Conservation (phyloP, 2,888 invertebrate genomes). For the Ditula angustiorana region DNA sequence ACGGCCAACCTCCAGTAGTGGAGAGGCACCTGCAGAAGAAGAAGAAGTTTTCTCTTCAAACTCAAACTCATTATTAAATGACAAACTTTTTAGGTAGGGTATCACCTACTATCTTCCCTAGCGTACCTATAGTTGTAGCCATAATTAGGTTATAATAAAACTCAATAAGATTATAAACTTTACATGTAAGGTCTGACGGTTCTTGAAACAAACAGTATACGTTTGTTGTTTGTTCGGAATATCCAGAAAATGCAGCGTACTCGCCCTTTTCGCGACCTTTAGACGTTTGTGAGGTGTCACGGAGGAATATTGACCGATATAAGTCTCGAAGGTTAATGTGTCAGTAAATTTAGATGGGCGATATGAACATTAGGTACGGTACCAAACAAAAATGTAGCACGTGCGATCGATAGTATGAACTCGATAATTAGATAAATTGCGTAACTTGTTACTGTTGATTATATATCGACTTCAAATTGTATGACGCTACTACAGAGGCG, state of each 20-base stretch:
- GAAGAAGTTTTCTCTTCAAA: no score
- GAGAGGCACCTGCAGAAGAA: no score
- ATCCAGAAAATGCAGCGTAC: neutral
- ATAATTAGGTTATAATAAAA: no score
- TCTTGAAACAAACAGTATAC: neutral
- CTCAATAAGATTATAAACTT: neutral
- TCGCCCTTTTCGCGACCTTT: conserved; percentile 27
- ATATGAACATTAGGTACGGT: neutral
- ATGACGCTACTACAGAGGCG: neutral
- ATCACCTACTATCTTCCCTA: no score
- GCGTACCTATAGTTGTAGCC: no score
- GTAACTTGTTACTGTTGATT: neutral
- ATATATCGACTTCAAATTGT: no score
- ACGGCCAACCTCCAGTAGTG: no score
- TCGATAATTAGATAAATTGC: neutral
- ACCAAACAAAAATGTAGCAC: neutral
- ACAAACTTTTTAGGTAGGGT: no score
- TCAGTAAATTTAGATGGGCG: conserved; percentile 4
- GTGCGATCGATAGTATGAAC: neutral
- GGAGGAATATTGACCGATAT: conserved; percentile 16
- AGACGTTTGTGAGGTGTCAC: neutral
- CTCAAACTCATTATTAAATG: no score
- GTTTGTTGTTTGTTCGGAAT: neutral
- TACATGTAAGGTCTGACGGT: neutral
- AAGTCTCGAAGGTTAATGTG: neutral